Evolutionary conservation across 2,888 invertebrate species (phyloP).

Genomic region (Boloria selene): DNA sequence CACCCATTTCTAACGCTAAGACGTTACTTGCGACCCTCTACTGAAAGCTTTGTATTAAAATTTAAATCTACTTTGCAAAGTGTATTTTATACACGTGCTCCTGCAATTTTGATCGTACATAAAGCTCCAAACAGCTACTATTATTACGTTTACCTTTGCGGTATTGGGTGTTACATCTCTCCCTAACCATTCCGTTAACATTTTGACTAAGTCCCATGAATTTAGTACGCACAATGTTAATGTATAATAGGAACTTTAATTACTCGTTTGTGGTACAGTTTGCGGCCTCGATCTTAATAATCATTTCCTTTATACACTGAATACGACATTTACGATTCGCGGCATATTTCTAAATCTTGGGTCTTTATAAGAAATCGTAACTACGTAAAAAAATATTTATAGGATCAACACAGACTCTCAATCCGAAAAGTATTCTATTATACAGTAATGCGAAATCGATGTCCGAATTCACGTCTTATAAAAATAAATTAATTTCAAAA

Average conservation of each 20-base stretch:
- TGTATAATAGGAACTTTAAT: constrained; percentile 79
- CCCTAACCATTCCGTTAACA: constrained; percentile 65
- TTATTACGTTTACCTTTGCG: constrained; percentile 78
- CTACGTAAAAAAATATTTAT: constrained; percentile 17
- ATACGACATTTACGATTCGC: constrained; percentile 7
- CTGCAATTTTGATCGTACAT: constrained; percentile 82
- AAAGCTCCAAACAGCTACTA: constrained; percentile 77
- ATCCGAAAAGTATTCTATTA: constrained; percentile 51
- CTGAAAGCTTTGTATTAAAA: constrained; percentile 82
- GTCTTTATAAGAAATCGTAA: constrained; percentile 3
- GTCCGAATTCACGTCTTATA: constrained; percentile 50
- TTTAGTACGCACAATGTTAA: constrained; percentile 77
- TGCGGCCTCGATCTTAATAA: constrained; percentile 63
- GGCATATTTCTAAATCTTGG: neutral
- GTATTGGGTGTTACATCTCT: constrained; percentile 77
- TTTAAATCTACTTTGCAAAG: constrained; percentile 83
- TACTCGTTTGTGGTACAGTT: constrained; percentile 72
- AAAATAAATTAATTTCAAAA: constrained; percentile 70
- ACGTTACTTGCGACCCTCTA: constrained; percentile 78
- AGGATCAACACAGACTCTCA: constrained; percentile 17
- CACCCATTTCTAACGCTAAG: constrained; percentile 73
- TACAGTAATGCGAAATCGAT: constrained; percentile 63
- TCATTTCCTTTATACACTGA: constrained; percentile 50
- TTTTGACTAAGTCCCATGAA: constrained; percentile 70
- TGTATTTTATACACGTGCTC: constrained; percentile 82